These are phyloP conservation scores for Coptotermes formosanus DNA, from an alignment of 1,140 invertebrate genomes.

Conservation along the genomic window DNA sequence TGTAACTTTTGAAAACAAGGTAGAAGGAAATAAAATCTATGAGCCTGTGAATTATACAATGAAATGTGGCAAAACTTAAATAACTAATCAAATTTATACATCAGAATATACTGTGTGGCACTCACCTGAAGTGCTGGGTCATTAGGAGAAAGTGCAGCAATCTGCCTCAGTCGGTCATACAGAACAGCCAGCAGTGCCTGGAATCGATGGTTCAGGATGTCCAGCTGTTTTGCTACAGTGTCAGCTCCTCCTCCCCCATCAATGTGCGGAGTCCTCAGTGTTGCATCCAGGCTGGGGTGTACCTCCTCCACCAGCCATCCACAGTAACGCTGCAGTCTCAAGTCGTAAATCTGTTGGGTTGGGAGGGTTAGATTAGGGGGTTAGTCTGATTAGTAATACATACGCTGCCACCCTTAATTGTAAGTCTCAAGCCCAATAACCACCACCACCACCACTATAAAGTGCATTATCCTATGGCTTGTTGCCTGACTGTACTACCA, in stretches of 20 bases:
- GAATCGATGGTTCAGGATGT: conserved; percentile 80
- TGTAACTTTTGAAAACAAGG: no score
- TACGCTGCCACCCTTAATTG: conserved; percentile 18
- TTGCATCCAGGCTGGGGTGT: conserved; percentile 76
- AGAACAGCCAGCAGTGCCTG: conserved; percentile 71
- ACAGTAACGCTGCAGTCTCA: conserved; percentile 81
- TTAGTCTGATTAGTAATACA: conserved; percentile 42
- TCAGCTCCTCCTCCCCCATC: conserved; percentile 62
- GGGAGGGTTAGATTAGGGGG: conserved; percentile 43
- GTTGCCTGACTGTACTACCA: no score
- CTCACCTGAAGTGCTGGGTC: conserved; percentile 53
- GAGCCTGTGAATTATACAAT: no score
- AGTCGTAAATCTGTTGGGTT: conserved; percentile 71
- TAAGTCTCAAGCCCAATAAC: conserved; percentile 7
- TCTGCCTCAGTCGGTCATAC: conserved; percentile 59
- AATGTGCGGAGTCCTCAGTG: conserved; percentile 47
- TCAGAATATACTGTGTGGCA: not conserved
- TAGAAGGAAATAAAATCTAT: no score
- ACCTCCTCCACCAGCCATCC: conserved; percentile 84
- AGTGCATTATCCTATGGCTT: no score
- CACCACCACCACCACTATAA: conserved; percentile 16
- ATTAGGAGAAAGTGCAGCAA: conserved; percentile 48
- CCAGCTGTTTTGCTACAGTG: conserved; percentile 78
- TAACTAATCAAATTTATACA: no score
- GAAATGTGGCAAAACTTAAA: no score